Conservation (phyloP, 2,888 invertebrate genomes). For the Horisme vitalbata region DNA sequence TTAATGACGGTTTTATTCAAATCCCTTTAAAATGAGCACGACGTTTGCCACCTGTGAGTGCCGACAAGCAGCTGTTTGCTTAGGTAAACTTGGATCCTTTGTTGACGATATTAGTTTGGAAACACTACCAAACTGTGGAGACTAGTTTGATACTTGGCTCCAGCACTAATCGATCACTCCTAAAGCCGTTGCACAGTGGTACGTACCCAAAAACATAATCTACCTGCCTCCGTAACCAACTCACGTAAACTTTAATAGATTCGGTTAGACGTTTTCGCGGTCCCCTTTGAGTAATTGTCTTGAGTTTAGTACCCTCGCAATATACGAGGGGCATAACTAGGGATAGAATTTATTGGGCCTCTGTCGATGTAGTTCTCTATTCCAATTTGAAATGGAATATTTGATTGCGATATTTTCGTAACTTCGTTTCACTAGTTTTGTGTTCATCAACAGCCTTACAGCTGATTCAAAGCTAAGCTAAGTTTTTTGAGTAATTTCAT, state of each 20-base stretch:
- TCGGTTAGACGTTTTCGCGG: slow-evolving; percentile 33
- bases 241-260: slow-evolving; percentile 37
- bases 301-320: slow-evolving; percentile 29
- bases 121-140: slow-evolving; percentile 5
- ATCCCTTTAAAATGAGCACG: slow-evolving; percentile 31
- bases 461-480: too few species aligned
- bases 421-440: too few species aligned
- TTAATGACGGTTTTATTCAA: slow-evolving; percentile 30
- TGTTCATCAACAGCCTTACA: too few species aligned
- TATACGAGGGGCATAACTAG: slow-evolving; percentile 27
- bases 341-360: slow-evolving; percentile 22
- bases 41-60: slow-evolving; percentile 25
- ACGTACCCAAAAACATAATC: slow-evolving; percentile 22
- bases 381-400: slow-evolving; percentile 8
- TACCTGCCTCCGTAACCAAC: slow-evolving; percentile 30
- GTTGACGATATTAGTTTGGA: slow-evolving; percentile 24
- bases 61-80: slow-evolving; percentile 22
- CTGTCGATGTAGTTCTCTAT: slow-evolving; percentile 17
- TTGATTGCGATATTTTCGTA: too few species aligned
- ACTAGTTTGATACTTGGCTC: slow-evolving; percentile 10
- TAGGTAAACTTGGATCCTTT: slow-evolving; percentile 19
- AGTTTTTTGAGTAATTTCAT: too few species aligned
- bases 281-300: slow-evolving; percentile 40
- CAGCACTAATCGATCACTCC: slow-evolving; percentile 23
- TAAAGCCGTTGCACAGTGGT: slow-evolving; percentile 13